Base-by-base conservation (phyloP, 2,797 vertebrate species). In the Alauda arvensis region DNA sequence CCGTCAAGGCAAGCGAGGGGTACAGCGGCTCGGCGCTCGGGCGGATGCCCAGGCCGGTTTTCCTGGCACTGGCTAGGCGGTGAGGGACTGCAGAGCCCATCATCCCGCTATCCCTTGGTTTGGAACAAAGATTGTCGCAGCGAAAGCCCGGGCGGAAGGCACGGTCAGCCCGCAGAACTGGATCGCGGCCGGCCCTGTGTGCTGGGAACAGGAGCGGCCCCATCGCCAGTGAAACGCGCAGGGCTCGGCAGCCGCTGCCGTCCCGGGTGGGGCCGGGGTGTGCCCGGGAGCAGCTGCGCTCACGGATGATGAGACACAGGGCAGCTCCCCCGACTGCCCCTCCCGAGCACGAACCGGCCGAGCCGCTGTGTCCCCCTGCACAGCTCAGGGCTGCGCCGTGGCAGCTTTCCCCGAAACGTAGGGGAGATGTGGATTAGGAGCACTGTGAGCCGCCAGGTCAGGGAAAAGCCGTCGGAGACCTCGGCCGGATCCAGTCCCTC, bases 221-320 rank as follows among this genome's bases (percentile, higher is more conserved):
- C 10, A 1, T 13, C 0, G 1, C 1, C 19, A 55, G 60, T 2
- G 3, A 45, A 37, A 51, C 12, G 33, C 3, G 1, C 51, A 28
- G 34, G 53, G 48, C 59, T 70, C 67, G 34, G 62, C 57, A 45
- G 43, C 46, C 3, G 16, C 59, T 39, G 71, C 37, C 2, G 3
- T 4, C 33, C 39, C 18, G 4, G 69, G 12, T 24, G 61, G 29
- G 21, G 18, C 43, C 18, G 0, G 21, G 57, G 3, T 40, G 77
- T 19, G 60, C 40, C 9, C 24, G 18, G 43, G 62, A 51, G 29
- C 57, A 26, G 52, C 55, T 9, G 59, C 1, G 3, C 43, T 28
- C 56, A 2, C 60, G 14, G 66, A 33, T 78, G 59, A 72, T 59
- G 56, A 83, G 46, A 57, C 24, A 20, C 2, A 9, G 25, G 45